Percentiles rank a stretch among this genome's conserved stretches.
phyloP scores from a whole-genome alignment of 1,140 invertebrate species.

The Caenorhabditis latens region DNA sequence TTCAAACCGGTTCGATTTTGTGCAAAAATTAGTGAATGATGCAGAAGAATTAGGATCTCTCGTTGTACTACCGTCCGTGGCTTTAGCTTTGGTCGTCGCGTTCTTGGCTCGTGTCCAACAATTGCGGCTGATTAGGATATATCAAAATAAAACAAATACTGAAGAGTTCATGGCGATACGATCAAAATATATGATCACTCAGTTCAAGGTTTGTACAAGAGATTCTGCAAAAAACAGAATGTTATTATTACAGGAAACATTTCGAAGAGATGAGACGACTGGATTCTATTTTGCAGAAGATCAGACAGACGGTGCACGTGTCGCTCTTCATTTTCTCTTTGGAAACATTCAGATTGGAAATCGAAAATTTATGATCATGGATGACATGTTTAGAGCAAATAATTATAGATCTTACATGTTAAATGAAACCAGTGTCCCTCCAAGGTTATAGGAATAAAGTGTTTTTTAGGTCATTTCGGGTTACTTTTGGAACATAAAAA shows the following conservation, averaged over 20 bases:
- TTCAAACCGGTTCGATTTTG: neutral
- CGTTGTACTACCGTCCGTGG: conserved; percentile 21
- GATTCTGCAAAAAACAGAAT: neutral
- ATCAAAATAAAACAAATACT: conserved; percentile 40
- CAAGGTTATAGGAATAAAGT: conserved; percentile 26
- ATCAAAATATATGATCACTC: conserved; percentile 19
- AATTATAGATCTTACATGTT: conserved; percentile 60
- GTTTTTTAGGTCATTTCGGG: no score
- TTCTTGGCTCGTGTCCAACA: conserved; percentile 34
- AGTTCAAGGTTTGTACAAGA: conserved; percentile 20
- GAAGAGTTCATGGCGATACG: conserved; percentile 49
- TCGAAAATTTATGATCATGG: conserved; percentile 52
- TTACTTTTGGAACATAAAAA: no score
- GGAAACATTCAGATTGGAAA: conserved; percentile 58
- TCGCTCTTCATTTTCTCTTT: conserved; percentile 21
- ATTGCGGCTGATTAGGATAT: conserved; percentile 53
- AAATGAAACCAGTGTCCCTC: conserved; percentile 58
- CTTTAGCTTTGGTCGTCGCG: neutral
- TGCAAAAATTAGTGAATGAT: conserved; percentile 25
- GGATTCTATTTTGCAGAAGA: conserved; percentile 53
- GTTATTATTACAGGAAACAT: conserved; percentile 1
- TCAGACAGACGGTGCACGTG: neutral
- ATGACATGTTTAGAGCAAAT: conserved; percentile 55
- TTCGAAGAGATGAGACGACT: neutral
- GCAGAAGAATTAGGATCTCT: conserved; percentile 50